Evolutionary conservation across 2,797 vertebrate genomes (phyloP), one percentile per base, ranked within the genome.

Genomic region (Fistularia commersonii): DNA sequence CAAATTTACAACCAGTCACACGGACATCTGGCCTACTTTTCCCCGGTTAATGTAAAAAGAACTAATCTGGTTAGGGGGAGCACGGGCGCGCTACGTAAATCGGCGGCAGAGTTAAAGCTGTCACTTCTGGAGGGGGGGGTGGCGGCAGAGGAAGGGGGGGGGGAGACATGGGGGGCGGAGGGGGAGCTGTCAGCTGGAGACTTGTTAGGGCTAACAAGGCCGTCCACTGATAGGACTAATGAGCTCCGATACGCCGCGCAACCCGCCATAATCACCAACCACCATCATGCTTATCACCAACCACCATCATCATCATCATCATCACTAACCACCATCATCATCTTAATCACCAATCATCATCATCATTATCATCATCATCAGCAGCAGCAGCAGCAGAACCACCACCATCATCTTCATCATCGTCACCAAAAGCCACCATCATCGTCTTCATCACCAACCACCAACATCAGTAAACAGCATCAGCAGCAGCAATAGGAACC

Each of bases 21-120:
- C 83, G 77, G 93, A 94, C 92, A 96, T 94, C 93, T 96, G 94
- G 87, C 94, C 92, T 92, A 88, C 86, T 92, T 93, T 92, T 80
- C 61, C 74, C 61, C 54, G 7, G 70, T 83, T 83, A 91, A 90
- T 87, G 81, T 81, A 83, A 87, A 88, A 85, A 82, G 82, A 87
- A 89, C 81, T 94, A 91, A 94, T 93, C 88, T 92, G 91, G 90
- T 92, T 93, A 93, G 91, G 84, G 89, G 85, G n/a, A 89, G 84
- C 82, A 32, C 43, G 57, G 73, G 82, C 88, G 82, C 83, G 82
- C 74, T 88, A 87, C 85, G 78, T 90, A 88, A 90, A 89, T 88
- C 79, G 87, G 66, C 76, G 65, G 77, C 57, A 65, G 62, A 52
- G 80, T 71, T 90, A 83, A 91, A 92, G 87, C 88, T 87, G 84